A percentile compares a stretch with the other conserved stretches of the same genome.
phyloP scores from a whole-genome alignment of 2,888 invertebrate genomes.

The Amblyjoppa fuscipennis region DNA sequence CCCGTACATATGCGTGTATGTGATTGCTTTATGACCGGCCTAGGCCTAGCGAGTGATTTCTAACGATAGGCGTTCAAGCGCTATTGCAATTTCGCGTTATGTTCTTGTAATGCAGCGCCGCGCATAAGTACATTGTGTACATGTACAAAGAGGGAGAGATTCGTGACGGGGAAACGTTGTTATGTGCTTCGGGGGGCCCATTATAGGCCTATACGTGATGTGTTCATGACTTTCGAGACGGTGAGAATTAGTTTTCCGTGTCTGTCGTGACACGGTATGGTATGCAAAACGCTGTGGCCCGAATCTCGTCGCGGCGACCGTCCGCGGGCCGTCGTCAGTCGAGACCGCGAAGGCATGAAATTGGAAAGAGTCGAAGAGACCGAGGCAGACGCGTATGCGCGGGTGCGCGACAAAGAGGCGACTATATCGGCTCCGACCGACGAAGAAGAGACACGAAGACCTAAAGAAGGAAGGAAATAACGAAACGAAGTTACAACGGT shows the following conservation, averaged over 20 bases:
- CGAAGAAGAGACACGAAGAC: background rate
- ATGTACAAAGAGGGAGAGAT: slow-evolving; percentile 47
- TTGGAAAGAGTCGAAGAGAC: slow-evolving; percentile 25
- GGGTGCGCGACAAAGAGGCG: slow-evolving; percentile 6
- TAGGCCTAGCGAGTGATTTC: slow-evolving; percentile 50
- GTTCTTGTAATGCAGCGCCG: slow-evolving; percentile 32
- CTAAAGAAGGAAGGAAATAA: background rate
- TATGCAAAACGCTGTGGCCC: slow-evolving; percentile 82
- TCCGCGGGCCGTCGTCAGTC: slow-evolving; percentile 36
- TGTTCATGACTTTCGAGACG: slow-evolving; percentile 71
- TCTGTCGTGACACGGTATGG: slow-evolving; percentile 80
- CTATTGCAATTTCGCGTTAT: slow-evolving; percentile 40
- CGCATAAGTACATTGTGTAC: slow-evolving; percentile 19
- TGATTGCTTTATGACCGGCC: slow-evolving; percentile 42
- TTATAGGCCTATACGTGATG: slow-evolving; percentile 62
- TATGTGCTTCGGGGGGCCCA: slow-evolving; percentile 52
- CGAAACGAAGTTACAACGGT: slow-evolving; percentile 7
- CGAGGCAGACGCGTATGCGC: slow-evolving; percentile 1
- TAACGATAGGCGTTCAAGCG: slow-evolving; percentile 47
- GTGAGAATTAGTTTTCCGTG: slow-evolving; percentile 83
- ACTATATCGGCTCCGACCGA: background rate
- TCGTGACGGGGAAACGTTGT: slow-evolving; percentile 40
- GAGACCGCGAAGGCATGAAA: slow-evolving; percentile 37
- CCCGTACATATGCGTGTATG: slow-evolving; percentile 24
- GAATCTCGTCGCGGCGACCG: slow-evolving; percentile 71